Conservation (phyloP, 2,888 invertebrate genomes). For the Trissonchulus sp. region DNA sequence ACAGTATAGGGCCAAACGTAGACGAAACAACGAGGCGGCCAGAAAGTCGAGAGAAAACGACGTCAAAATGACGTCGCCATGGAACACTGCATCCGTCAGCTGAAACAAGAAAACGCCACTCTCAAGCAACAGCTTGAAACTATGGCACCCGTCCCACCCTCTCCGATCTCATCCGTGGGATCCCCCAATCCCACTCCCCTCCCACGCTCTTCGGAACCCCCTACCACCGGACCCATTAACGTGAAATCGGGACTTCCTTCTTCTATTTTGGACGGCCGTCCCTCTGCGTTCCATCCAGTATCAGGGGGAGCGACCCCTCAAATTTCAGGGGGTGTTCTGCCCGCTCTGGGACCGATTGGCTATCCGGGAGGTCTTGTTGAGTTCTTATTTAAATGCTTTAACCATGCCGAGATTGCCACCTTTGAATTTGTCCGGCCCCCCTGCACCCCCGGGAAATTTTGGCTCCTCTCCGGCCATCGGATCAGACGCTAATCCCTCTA, state of each 20-base stretch:
- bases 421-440: not conserved
- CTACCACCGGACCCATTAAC: not conserved
- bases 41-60: conserved; percentile 56
- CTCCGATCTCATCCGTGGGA: not conserved
- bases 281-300: not conserved
- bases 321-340: no score
- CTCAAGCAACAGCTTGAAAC: not conserved
- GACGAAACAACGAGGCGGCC: conserved; percentile 57
- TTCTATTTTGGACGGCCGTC: not conserved
- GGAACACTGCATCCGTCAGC: not conserved
- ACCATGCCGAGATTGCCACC: no score
- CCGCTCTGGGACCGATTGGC: not conserved
- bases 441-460: not conserved
- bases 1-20: conserved; percentile 53
- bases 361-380: not conserved
- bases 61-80: conserved; percentile 39
- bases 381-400: not conserved
- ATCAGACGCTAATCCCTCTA: not conserved
- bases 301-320: not conserved
- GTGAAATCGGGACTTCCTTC: not conserved
- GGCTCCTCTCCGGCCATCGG: not conserved
- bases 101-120: not conserved
- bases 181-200: not conserved
- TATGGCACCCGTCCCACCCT: not conserved
- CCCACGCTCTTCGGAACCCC: not conserved